Evolutionary conservation across 2,113 vertebrate genomes (phyloP).

Genomic region (Centropristis striata): DNA sequence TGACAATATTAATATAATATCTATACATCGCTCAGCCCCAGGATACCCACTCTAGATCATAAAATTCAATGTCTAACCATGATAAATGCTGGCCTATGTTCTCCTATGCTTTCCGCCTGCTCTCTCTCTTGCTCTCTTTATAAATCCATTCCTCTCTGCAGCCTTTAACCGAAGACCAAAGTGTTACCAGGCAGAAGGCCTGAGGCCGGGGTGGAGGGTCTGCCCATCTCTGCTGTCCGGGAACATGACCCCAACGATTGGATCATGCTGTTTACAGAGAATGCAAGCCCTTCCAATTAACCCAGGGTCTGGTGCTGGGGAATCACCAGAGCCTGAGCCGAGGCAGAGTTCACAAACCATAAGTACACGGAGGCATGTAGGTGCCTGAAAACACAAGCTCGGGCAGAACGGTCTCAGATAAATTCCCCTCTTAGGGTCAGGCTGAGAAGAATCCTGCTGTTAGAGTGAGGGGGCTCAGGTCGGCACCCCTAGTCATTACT

Average conservation of each 20-base stretch:
- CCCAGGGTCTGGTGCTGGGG: conserved; percentile 54
- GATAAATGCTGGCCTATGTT: conserved; percentile 6
- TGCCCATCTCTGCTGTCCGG: conserved; percentile 31
- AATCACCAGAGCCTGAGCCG: conserved; percentile 18
- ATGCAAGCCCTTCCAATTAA: conserved; percentile 71
- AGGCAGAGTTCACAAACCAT: conserved; percentile 48
- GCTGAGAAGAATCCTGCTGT: conserved; percentile 41
- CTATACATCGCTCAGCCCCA: no score
- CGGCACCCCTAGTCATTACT: conserved; percentile 54
- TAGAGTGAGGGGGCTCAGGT: conserved; percentile 41
- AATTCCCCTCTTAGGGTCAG: conserved; percentile 13
- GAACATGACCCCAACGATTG: conserved; percentile 54
- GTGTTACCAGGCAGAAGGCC: conserved; percentile 39
- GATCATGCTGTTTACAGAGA: conserved; percentile 61
- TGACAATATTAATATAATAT: no score
- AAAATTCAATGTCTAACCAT: conserved; percentile 14
- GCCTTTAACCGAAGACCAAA: conserved; percentile 28
- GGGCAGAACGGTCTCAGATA: conserved; percentile 20
- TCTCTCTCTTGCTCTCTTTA: neutral
- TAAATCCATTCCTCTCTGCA: conserved; percentile 15
- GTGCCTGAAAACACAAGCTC: conserved; percentile 41
- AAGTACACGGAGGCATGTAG: conserved; percentile 33
- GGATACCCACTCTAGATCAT: neutral
- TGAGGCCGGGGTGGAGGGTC: conserved; percentile 29
- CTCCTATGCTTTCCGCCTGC: neutral